Evolutionary conservation across 2,888 invertebrate genomes (phyloP).

Genomic region (Chorisops tibialis): DNA sequence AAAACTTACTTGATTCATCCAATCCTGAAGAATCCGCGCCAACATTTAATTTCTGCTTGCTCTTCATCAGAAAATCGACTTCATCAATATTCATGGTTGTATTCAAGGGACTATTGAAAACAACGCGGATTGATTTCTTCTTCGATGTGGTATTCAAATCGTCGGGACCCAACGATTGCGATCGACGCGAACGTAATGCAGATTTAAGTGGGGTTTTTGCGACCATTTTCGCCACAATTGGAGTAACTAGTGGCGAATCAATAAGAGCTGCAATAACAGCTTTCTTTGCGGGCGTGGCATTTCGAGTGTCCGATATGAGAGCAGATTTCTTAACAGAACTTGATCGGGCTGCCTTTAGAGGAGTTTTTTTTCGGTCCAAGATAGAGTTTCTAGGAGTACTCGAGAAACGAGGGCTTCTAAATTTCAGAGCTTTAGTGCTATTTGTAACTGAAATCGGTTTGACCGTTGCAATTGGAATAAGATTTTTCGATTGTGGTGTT

Average conservation of each 20-base stretch:
- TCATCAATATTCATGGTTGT: constrained; percentile 37
- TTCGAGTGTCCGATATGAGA: neutral
- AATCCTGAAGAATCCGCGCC: neutral
- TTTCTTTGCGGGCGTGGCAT: neutral
- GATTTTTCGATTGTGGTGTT: neutral
- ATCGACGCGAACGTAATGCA: constrained; percentile 2
- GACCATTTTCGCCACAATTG: neutral
- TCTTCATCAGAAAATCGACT: constrained; percentile 35
- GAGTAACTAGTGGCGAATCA: neutral
- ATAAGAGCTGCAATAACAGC: neutral
- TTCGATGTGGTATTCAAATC: constrained; percentile 35
- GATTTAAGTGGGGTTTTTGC: constrained; percentile 10
- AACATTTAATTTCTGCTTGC: neutral
- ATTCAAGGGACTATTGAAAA: constrained; percentile 44
- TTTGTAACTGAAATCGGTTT: too few relatives aligned
- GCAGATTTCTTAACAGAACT: neutral
- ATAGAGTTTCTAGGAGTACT: constrained; percentile 3
- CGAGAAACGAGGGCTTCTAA: constrained; percentile 4
- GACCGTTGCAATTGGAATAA: neutral
- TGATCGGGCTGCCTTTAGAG: neutral
- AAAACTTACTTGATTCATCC: neutral
- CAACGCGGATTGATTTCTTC: constrained; percentile 37
- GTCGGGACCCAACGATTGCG: neutral
- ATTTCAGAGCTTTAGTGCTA: too few relatives aligned
- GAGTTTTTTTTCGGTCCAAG: neutral